Evolutionary conservation across 1,140 invertebrate genomes (phyloP), one percentile per base, ranked within the genome.

Genomic region (Macrosteles quadrilineatus): DNA sequence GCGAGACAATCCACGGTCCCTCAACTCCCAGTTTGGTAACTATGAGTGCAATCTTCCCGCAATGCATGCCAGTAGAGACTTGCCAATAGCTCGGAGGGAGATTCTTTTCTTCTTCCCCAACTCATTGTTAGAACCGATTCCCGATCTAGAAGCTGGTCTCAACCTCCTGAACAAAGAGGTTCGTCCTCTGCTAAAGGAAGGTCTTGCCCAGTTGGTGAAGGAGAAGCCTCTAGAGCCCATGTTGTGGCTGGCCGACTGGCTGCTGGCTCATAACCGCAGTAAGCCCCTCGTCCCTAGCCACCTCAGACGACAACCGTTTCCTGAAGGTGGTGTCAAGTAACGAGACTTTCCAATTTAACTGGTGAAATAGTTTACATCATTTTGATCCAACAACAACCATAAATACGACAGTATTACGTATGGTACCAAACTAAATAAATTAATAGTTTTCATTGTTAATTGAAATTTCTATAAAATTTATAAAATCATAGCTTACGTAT

Each of bases 101-200:
- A 95, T 97, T 74, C 86, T 89, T 76, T 96, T 94, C 81, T 94
- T 97, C 77, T 96, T 94, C 79, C 91, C 93, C 1, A 84, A 89
- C 72, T 86, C 93, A 95, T 80, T 87, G 63, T 76, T 87, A n/a
- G 87, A 90, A 57, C 88, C 88, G 0, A 67, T 85, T 4, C 78
- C 78, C 0, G 82, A 83, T 1, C 73, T 80, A 62, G 80, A 81
- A 73, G 81, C 81, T 69, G 84, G 88, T 1, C 84, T 83, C 45
- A 87, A 91, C 73, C 94, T 91, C 77, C 82, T 93, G 30, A 86
- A 85, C 69, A 83, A 87, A 70, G 77, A 83, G 36, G 79, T 94
- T 1, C 88, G 88, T 72, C 83, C 87, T 0, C 86, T 86, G 0
- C 79, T 94, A 40, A 76, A 87, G 0, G 84, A 90, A 69, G 91